phyloP scores from a whole-genome alignment of 2,113 vertebrate genomes.

The Xyrauchen texanus region DNA sequence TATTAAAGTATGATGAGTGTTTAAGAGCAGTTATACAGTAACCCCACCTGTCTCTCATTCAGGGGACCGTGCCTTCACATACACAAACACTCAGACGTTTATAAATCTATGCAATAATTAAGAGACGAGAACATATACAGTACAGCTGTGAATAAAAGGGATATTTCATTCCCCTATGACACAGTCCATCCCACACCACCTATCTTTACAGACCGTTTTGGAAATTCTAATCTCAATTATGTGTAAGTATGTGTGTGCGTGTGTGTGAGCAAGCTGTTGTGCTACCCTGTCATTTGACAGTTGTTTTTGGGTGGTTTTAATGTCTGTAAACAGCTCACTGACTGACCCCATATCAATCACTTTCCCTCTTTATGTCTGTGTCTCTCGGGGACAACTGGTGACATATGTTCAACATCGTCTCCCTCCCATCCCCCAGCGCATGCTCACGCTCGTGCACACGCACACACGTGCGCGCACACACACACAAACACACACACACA shows the following conservation, averaged over 20 bases:
- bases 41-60: constrained; percentile 52
- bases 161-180: constrained; percentile 51
- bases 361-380: constrained; percentile 45
- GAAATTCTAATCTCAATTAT: constrained; percentile 51
- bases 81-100: constrained; percentile 48
- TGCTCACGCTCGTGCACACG: too few species aligned
- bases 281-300: background rate
- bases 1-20: constrained; percentile 77
- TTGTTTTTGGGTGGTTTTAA: constrained; percentile 7
- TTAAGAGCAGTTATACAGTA: constrained; percentile 65
- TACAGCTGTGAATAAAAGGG: constrained; percentile 31
- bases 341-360: constrained; percentile 38
- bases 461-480: too few species aligned
- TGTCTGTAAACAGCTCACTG: constrained; percentile 18
- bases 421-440: constrained; percentile 64
- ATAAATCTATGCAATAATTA: constrained; percentile 77
- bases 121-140: constrained; percentile 53
- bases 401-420: constrained; percentile 87
- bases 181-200: constrained; percentile 30
- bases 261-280: constrained; percentile 24
- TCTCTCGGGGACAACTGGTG: constrained; percentile 68
- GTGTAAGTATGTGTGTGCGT: constrained; percentile 52
- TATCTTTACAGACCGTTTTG: constrained; percentile 61
- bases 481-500: constrained; percentile 52
- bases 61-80: constrained; percentile 37